phyloP scores from a whole-genome alignment of 2,888 invertebrate species.

The Phaonia tiefii region DNA sequence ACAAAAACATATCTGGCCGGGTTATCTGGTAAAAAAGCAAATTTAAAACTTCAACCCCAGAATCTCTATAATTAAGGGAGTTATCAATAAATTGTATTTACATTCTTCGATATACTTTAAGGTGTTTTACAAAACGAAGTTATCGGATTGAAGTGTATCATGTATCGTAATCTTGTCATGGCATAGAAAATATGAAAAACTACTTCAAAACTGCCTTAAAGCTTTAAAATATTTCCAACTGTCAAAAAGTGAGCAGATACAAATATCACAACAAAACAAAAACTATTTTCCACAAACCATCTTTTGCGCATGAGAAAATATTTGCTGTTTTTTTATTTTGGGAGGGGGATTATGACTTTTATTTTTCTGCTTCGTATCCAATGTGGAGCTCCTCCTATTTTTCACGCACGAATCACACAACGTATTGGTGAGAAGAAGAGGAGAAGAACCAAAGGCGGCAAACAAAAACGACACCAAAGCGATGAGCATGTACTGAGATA shows the following conservation, averaged over 20 bases:
- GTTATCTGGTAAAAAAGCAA: too few relatives aligned
- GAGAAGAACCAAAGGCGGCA: not conserved
- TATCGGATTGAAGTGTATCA: too few relatives aligned
- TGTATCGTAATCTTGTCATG: too few relatives aligned
- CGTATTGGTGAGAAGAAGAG: constrained; percentile 51
- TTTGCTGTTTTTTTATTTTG: constrained; percentile 13
- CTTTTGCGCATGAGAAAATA: constrained; percentile 68
- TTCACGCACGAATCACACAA: constrained; percentile 76
- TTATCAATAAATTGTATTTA: too few relatives aligned
- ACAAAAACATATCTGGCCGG: too few relatives aligned
- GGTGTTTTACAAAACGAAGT: too few relatives aligned
- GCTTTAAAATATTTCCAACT: not conserved
- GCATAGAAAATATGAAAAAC: not conserved
- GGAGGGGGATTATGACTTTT: constrained; percentile 42
- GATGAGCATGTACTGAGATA: not conserved
- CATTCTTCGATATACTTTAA: too few relatives aligned
- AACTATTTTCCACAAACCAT: constrained; percentile 49
- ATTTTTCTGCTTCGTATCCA: constrained; percentile 42
- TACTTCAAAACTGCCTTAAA: not conserved
- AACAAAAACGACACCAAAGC: not conserved
- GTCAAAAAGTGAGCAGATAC: not conserved
- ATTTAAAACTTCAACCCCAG: too few relatives aligned
- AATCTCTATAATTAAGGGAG: too few relatives aligned
- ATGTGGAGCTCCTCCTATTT: constrained; percentile 78
- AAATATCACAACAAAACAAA: constrained; percentile 4